Base-by-base conservation (phyloP, 2,113 vertebrate species). In the Octodon degus region DNA sequence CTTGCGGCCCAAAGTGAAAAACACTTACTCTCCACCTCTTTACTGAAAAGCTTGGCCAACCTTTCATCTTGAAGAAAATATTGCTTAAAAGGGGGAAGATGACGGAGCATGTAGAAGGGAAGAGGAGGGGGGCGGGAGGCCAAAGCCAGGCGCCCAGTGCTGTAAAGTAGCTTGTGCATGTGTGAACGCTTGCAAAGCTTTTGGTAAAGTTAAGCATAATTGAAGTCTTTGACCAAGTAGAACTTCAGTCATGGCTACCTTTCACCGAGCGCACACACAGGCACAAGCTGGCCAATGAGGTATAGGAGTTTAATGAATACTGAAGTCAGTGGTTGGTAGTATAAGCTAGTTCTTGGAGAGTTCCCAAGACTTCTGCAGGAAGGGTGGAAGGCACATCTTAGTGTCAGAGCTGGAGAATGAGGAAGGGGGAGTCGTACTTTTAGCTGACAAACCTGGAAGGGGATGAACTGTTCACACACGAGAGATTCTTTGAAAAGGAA, bases 41-140 rank as follows among this genome's bases (percentile, higher is more conserved):
- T 58, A 86, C 22, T 40, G 30, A 83, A 92, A 63, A 94, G 17
- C 27, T 47, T 67, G 87, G 65, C 16, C 37, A 88, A n/a, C 2
- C 1, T 11, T 93, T 93, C 85, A 16, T 85, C 82, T 94, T 91
- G 62, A 87, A 94, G n/a, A 67, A 89, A 86, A 20, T 3, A 70
- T 93, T 80, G 8, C 79, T 89, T 89, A 86, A 79, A 95, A 12
- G 12, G 5, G 13, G 53, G 32, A 58, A 88, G 32, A 74, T 68
- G 43, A 79, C n/a, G 85, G 14, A 60, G 83, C 19, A 62, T 34
- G 62, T 17, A 79, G 34, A 47, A 40, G 74, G 53, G 30, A 50
- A 74, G 34, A n/a, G 76, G 55, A 93, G 50, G 55, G 24, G 19
- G 25, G 67, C 32, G 12, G 6, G 34, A 93, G 27, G 62, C 8